Base-by-base conservation (phyloP, 2,113 vertebrate genomes). In the Indri indri region DNA sequence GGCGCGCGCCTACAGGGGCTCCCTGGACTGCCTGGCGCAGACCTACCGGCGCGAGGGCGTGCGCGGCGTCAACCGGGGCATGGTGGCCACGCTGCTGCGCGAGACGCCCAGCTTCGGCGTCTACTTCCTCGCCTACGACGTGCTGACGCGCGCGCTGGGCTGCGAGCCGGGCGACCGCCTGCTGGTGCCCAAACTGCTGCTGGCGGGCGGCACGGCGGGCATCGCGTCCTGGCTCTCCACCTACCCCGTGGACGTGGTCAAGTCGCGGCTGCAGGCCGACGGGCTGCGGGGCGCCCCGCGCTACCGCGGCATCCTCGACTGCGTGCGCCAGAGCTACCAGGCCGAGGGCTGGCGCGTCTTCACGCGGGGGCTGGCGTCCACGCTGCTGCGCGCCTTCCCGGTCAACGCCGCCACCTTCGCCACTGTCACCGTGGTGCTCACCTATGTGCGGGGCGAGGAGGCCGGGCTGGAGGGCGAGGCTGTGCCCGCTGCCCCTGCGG, bases 341-440 rank as follows among this genome's bases (percentile, higher is more conserved):
- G 98, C 97, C 0, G 99, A 99, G 97, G 99, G 99, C 94, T 99
- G 99, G 99, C 98, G 98, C 86, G 99, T 99, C 68, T 99, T 99
- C 97, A 99, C 99, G 0, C 98, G 99, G 4, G 99, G 99, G 1
- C 99, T 99, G 74, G 99, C 99, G 9, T 99, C 99, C 97, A 99
- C 99, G 0, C 99, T 99, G 22, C 99, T 99, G 32, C 98, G 99
- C 0, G 99, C 99, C 86, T 99, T 99, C 96, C 99, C 99, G 0
- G 99, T 99, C 96, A 99, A 99, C 0, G 99, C 99, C 0, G 99
- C 99, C 22, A 99, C 99, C 61, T 99, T 99, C 18, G 99, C 99
- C 61, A 99, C 99, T 0, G 99, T 99, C 96, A 99, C 99, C 0
- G 99, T 99, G 13, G 99, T 99, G 97, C 99, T 99, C 1, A 99